Base-by-base conservation (phyloP, 2,888 invertebrate genomes). In the Polylopha cassiicola region DNA sequence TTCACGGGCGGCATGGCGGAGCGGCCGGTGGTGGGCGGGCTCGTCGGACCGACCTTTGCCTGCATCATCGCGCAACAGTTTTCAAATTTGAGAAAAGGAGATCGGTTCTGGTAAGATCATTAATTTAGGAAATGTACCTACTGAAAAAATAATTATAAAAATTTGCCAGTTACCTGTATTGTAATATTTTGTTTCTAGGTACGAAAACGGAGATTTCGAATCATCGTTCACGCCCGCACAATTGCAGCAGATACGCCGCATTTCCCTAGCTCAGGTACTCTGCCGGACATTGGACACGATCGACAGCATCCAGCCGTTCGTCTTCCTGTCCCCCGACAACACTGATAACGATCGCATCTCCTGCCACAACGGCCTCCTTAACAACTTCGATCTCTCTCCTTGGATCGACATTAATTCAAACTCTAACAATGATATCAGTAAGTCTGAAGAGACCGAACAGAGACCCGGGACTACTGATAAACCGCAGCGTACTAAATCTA, bases 51-150 rank as follows among this genome's bases (percentile, higher is more conserved):
- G 0, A 94, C 94, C 0, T 95, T 95, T 55, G 94, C 94, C 15
- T 96, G 95, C 62, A 92, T 96, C 37, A 92, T 95, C 27, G 95
- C 94, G 0, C 93, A 94, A 57, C 95, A 95, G 70, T 95, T 95
- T 61, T 87, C 89, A 5, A 92, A 92, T 60, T 75, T 94, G 1
- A 88, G 93, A 1, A 90, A 89, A 63, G 94, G 94, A 7, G 93
- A 94, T 65, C 80, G 93, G 43, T 93, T 94, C 67, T 93, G 93
- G 93, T 87, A 60, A 66, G 61, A 17, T 4, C 4, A 17, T 18
- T 14, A 8, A n/a, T 29, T 22, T 7, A 6, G 4, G 5, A 2
- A 7, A 5, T 15, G n/a, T n/a, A n/a, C n/a, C n/a, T n/a, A 6
- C 1, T 3, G 9, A 9, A 10, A 2, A 4, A 7, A 2, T 6